Evolutionary conservation across 2,888 invertebrate species (phyloP), one percentile per base, ranked within the genome.

Genomic region (Drosophila silvestris): DNA sequence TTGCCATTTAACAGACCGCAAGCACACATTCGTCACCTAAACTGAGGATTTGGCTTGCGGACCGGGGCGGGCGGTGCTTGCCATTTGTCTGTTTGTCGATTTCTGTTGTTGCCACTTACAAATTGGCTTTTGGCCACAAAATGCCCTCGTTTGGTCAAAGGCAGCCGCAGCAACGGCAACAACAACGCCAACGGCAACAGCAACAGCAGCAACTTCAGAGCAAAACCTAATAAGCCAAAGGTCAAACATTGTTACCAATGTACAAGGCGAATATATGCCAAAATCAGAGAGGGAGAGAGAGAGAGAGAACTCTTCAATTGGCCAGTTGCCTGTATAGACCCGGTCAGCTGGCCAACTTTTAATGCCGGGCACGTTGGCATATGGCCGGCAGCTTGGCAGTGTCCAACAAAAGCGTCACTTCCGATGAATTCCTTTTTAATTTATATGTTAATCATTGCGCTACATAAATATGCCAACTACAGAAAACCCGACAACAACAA

Each of bases 61-160:
- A 37, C 14, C 41, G 47, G 39, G 32, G 26, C 26, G 44, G 22
- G 12, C 16, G n/a, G 41, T 9, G 22, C 26, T 53, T 60, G 68
- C 37, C 70, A 70, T 69, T 75, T 63, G 69, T 56, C 63, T 66
- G 74, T 60, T 67, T 68, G 71, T 72, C 80, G 65, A 75, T 81
- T 78, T 75, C 75, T 73, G 74, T 75, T 82, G 79, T 74, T 82
- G 82, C 82, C 82, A 82, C 85, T 84, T 79, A 84, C 82, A 84
- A 82, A 84, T 82, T 84, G 84, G 84, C 84, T 74, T 78, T 81
- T 76, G 73, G 84, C 82, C 84, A 83, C 82, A 79, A 81, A 84
- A 69, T 81, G 81, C 85, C 78, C 70, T 71, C 77, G 83, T 77
- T 81, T 80, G 68, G 72, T 66, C 65, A 62, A 52, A 58, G 33